phyloP scores from a whole-genome alignment of 2,797 vertebrate species.

The Sebastes aleutianus region DNA sequence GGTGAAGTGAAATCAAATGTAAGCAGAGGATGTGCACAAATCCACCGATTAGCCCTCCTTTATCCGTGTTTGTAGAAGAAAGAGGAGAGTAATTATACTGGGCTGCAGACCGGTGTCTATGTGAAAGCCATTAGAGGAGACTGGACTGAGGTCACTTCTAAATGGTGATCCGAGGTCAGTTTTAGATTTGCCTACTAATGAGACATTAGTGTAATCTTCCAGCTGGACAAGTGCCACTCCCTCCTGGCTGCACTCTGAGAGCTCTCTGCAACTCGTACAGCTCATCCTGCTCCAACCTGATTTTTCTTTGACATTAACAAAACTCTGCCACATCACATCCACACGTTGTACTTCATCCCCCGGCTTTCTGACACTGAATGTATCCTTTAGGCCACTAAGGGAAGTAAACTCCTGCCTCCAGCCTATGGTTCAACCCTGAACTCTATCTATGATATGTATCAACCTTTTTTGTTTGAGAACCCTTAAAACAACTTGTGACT shows the following conservation, averaged over 20 bases:
- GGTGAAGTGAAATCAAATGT: slow-evolving; percentile 68
- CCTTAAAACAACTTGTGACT: neutral
- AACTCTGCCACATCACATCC: neutral
- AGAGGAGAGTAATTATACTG: slow-evolving; percentile 57
- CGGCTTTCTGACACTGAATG: neutral
- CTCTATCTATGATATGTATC: neutral
- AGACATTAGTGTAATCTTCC: slow-evolving; percentile 72
- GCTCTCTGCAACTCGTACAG: slow-evolving; percentile 24
- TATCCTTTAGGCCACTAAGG: neutral
- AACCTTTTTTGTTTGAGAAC: neutral
- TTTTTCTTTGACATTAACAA: slow-evolving; percentile 29
- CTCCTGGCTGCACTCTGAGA: slow-evolving; percentile 49
- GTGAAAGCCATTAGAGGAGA: slow-evolving; percentile 57
- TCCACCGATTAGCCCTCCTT: slow-evolving; percentile 56
- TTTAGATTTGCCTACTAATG: slow-evolving; percentile 73
- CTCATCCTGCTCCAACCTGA: slow-evolving; percentile 19
- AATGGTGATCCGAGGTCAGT: slow-evolving; percentile 61
- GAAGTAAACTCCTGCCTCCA: neutral
- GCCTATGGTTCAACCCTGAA: neutral
- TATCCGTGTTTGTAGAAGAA: slow-evolving; percentile 49
- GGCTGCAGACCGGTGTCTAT: slow-evolving; percentile 48
- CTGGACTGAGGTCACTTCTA: slow-evolving; percentile 62
- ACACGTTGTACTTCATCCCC: neutral
- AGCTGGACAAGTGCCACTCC: slow-evolving; percentile 71
- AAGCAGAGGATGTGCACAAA: slow-evolving; percentile 64